Percentiles rank a stretch among this genome's conserved stretches.
Conservation (phyloP, 2,888 invertebrate genomes). For the Gandaritis pyraliata region DNA sequence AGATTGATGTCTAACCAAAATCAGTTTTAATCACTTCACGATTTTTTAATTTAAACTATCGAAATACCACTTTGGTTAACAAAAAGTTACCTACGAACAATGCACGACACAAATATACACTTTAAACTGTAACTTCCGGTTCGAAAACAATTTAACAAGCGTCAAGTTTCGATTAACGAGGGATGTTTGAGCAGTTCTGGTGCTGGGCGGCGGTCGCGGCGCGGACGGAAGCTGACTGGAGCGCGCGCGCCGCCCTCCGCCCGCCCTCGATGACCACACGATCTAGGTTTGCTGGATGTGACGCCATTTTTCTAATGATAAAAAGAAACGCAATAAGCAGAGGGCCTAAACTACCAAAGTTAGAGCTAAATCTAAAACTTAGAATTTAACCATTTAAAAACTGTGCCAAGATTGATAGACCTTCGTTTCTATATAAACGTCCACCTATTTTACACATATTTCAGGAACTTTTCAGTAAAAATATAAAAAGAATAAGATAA, state of each 20-base stretch:
- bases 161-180: conserved; percentile 30
- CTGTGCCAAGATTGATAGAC: too few species aligned
- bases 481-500: too few species aligned
- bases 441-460: too few species aligned
- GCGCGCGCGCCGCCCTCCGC: conserved; percentile 74
- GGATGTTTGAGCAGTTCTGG: conserved; percentile 37
- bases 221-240: conserved; percentile 62
- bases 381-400: too few species aligned
- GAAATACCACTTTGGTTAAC: neutral
- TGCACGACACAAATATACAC: neutral
- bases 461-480: too few species aligned
- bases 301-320: conserved; percentile 6
- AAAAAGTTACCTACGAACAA: neutral
- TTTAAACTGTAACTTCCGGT: conserved; percentile 8
- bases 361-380: too few species aligned
- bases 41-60: neutral
- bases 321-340: too few species aligned
- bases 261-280: conserved; percentile 55
- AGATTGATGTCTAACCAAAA: neutral
- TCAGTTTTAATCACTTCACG: neutral
- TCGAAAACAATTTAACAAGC: conserved; percentile 24
- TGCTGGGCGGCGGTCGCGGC: conserved; percentile 44
- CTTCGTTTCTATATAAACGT: too few species aligned
- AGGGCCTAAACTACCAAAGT: too few species aligned
- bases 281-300: conserved; percentile 58